Evolutionary conservation across 2,113 vertebrate genomes (phyloP).

Genomic region (Oncorhynchus keta): DNA sequence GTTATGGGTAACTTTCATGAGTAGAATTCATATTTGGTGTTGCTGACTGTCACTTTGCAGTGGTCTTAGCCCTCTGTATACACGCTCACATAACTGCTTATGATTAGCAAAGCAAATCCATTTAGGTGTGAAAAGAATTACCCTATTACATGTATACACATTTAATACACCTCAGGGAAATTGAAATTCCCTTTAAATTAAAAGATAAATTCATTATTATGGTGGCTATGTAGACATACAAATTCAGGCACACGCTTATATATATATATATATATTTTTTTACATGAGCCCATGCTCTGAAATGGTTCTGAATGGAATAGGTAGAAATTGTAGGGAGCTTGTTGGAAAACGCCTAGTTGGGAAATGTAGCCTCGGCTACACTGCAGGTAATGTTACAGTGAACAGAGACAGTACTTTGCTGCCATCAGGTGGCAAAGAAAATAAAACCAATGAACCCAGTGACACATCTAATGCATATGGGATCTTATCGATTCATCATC

Average conservation of each 20-base stretch:
- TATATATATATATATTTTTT: slow-evolving; percentile 14
- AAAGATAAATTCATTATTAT: slow-evolving; percentile 68
- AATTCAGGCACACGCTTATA: slow-evolving; percentile 2
- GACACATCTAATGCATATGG: background rate
- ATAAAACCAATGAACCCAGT: background rate
- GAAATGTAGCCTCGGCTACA: background rate
- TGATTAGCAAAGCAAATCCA: slow-evolving; percentile 42
- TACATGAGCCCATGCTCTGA: slow-evolving; percentile 37
- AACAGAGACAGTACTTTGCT: slow-evolving; percentile 26
- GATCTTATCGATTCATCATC: no score
- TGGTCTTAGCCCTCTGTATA: slow-evolving; percentile 29
- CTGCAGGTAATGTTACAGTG: background rate
- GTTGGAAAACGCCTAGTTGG: background rate
- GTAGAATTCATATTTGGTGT: slow-evolving; percentile 44
- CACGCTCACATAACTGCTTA: slow-evolving; percentile 49
- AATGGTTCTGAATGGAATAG: slow-evolving; percentile 49
- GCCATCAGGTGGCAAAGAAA: slow-evolving; percentile 57
- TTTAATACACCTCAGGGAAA: slow-evolving; percentile 66
- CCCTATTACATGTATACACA: slow-evolving; percentile 64
- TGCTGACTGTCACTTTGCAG: slow-evolving; percentile 28
- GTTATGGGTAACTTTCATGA: slow-evolving; percentile 47
- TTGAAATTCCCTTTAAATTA: slow-evolving; percentile 64
- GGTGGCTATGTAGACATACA: background rate
- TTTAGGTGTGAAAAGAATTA: slow-evolving; percentile 47
- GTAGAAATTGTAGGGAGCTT: slow-evolving; percentile 21